Conservation (phyloP, 2,797 vertebrate genomes). For the Microhierax caerulescens region DNA sequence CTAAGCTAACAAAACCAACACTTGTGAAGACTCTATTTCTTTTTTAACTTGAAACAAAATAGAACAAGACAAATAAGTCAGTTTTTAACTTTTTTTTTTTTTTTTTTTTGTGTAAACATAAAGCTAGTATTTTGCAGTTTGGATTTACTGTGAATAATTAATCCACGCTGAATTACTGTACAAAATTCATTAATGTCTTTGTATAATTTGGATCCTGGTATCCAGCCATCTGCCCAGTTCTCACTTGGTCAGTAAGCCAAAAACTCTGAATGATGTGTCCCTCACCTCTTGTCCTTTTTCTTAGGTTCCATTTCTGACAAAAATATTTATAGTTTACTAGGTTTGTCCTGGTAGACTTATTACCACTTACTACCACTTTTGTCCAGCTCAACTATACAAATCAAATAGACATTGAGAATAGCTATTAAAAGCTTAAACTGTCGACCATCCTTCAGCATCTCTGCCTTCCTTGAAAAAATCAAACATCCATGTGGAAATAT, state of each 20-base stretch:
- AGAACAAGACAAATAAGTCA: background rate
- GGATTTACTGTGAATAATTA: background rate
- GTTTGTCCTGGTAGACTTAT: background rate
- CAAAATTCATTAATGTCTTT: background rate
- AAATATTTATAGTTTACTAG: background rate
- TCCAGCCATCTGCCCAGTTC: background rate
- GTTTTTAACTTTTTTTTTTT: no score
- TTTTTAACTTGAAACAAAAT: background rate
- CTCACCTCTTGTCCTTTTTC: background rate
- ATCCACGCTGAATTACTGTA: background rate
- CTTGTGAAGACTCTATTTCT: background rate
- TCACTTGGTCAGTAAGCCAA: background rate
- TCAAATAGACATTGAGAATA: background rate
- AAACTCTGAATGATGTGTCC: background rate
- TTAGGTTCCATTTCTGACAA: background rate
- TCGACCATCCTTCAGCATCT: background rate
- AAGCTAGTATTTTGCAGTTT: background rate
- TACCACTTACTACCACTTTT: background rate
- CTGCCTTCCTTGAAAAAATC: background rate
- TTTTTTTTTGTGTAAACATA: background rate
- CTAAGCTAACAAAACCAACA: background rate
- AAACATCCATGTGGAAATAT: background rate
- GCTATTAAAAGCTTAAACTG: background rate
- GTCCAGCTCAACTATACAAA: background rate
- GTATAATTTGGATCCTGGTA: background rate